Evolutionary conservation across 2,888 invertebrate genomes (phyloP).

Genomic region (Sphinx pinastri): DNA sequence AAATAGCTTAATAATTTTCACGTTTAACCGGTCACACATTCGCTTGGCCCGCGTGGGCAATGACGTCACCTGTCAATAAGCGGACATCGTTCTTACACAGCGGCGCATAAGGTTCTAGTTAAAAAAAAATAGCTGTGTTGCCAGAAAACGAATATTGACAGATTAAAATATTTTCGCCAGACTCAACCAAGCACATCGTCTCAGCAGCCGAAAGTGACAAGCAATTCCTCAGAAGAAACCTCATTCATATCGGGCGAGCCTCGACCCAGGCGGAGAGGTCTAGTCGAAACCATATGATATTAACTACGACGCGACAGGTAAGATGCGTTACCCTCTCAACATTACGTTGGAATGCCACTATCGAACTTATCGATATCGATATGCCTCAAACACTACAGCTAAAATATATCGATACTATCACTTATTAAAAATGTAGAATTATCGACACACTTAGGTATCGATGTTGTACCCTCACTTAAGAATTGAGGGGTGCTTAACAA

Average conservation of each 20-base stretch:
- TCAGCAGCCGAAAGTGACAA: conserved; percentile 51
- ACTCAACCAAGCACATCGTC: conserved; percentile 62
- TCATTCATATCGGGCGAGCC: conserved; percentile 88
- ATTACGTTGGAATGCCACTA: not conserved
- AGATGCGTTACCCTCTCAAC: not conserved
- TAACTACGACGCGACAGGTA: conserved; percentile 40
- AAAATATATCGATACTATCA: not conserved
- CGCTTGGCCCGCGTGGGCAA: too few relatives aligned
- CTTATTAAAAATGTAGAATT: not conserved
- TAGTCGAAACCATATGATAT: conserved; percentile 86
- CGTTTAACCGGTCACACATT: too few relatives aligned
- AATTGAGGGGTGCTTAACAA: too few relatives aligned
- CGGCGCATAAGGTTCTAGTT: too few relatives aligned
- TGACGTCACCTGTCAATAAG: too few relatives aligned
- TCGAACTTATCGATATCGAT: not conserved
- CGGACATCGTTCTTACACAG: too few relatives aligned
- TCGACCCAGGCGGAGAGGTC: conserved; percentile 82
- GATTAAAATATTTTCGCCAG: conserved; percentile 45
- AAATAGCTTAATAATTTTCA: too few relatives aligned
- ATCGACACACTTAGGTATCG: not conserved
- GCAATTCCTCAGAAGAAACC: conserved; percentile 88
- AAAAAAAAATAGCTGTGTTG: conserved; percentile 24
- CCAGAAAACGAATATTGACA: too few relatives aligned
- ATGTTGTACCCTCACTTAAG: too few relatives aligned
- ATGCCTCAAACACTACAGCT: not conserved